Evolutionary conservation across 2,797 vertebrate species (phyloP), one percentile per base, ranked within the genome.

Genomic region (Microctenopoma steveboyesi): DNA sequence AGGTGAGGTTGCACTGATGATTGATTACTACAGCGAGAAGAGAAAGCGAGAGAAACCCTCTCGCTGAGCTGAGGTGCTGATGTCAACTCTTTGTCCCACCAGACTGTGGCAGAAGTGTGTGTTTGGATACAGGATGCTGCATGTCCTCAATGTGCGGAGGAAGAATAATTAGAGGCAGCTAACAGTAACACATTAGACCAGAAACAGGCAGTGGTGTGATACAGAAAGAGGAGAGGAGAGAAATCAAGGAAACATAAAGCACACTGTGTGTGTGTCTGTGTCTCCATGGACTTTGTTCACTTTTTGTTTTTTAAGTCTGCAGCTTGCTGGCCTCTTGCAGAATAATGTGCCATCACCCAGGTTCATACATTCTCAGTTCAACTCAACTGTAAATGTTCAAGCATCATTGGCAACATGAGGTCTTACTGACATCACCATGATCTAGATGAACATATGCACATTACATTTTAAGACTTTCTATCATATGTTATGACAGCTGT

Each of bases 1-100:
- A 28, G 28, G 28, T 28, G 28, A 3, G 82, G 56, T 73, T 73
- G 74, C 78, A 77, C 84, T 87, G 76, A 85, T 90, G 90, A 92
- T 92, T 89, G 89, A 88, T 92, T 83, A 85, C 89, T 82, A 88
- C 77, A 81, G 86, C 78, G 64, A 84, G 66, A 45, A 47, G 43
- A 60, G 55, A 37, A 56, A 33, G 53, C 49, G 70, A 73, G 52
- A 54, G 64, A 74, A 68, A 56, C 84, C 11, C 92, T 95, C 92
- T 94, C 87, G 83, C 88, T 87, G 67, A 85, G 27, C 27, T 87
- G 90, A 88, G 64, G 86, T 92, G 93, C 91, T 87, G 86, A 94
- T 94, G 82, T 93, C 91, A 92, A 94, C 85, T 88, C 86, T 92
- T 91, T 83, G 69, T 80, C 63, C 37, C 75, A 46, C 54, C 71